Percentiles rank a stretch among this genome's conserved stretches.
Conservation (phyloP, 1,140 invertebrate species). For the Drosophila biarmipes region DNA sequence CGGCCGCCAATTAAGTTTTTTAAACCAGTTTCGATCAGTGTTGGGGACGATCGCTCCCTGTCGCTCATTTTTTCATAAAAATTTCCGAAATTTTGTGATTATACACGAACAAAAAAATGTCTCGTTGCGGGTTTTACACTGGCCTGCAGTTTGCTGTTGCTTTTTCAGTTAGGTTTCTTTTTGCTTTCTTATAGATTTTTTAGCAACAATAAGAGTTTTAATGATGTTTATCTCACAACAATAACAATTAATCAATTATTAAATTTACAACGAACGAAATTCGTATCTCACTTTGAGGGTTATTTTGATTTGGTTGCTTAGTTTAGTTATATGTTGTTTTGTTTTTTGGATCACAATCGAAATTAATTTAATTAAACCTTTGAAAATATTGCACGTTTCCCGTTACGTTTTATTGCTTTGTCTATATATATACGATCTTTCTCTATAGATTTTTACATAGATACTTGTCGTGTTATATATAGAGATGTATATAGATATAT, state of each 20-base stretch:
- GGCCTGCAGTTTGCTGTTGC: conserved; percentile 28
- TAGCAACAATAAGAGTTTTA: conserved; percentile 24
- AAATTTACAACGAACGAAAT: conserved; percentile 39
- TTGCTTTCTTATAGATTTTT: conserved; percentile 13
- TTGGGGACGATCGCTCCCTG: conserved; percentile 91
- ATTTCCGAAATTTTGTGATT: conserved; percentile 77
- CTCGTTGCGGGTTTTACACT: conserved; percentile 39
- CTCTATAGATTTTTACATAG: conserved; percentile 40
- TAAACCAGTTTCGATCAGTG: conserved; percentile 91
- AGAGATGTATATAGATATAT: conserved; percentile 64
- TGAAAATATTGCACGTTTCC: conserved; percentile 78
- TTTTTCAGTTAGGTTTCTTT: conserved; percentile 7
- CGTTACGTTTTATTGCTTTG: conserved; percentile 59
- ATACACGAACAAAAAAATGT: conserved; percentile 70
- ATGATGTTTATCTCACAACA: conserved; percentile 52
- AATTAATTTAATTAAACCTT: conserved; percentile 73
- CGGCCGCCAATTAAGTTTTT: conserved; percentile 91
- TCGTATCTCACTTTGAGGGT: conserved; percentile 27
- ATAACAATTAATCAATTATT: conserved; percentile 48
- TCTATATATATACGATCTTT: conserved; percentile 38
- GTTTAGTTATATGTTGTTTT: conserved; percentile 46
- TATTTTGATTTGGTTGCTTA: conserved; percentile 55
- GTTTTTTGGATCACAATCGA: conserved; percentile 49
- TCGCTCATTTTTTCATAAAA: conserved; percentile 89
- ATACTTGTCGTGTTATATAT: conserved; percentile 34